Evolutionary conservation across 2,113 vertebrate genomes (phyloP).

Genomic region (Axis porcinus): DNA sequence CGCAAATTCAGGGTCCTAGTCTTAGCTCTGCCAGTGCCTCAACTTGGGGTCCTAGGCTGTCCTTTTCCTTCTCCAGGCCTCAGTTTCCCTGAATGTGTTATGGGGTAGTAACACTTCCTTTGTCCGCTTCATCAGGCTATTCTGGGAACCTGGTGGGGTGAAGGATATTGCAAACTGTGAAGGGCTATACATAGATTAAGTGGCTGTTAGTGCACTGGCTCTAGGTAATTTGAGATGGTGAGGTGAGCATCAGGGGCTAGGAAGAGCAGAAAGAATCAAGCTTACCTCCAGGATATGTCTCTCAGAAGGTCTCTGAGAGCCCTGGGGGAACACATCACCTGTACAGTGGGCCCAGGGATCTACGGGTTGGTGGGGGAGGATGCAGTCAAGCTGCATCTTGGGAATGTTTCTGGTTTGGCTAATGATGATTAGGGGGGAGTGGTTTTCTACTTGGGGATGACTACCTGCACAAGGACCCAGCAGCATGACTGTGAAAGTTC

Average conservation of each 20-base stretch:
- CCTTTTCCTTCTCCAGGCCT: neutral
- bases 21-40: neutral
- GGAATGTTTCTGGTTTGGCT: neutral
- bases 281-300: neutral
- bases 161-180: neutral
- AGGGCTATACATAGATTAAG: neutral
- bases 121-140: neutral
- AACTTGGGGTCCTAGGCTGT: neutral
- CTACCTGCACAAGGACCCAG: neutral
- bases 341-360: neutral
- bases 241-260: neutral
- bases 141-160: neutral
- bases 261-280: neutral
- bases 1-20: neutral
- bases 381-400: neutral
- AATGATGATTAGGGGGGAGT: neutral
- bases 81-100: neutral
- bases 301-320: neutral
- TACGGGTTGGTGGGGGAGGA: neutral
- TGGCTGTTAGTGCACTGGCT: accelerated
- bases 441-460: neutral
- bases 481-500: neutral
- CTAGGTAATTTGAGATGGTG: neutral
- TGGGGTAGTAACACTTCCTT: neutral
- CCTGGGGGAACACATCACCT: neutral